Percentiles rank a stretch among this genome's conserved stretches.
Conservation (phyloP, 2,797 vertebrate genomes). For the Myotis pilosus region DNA sequence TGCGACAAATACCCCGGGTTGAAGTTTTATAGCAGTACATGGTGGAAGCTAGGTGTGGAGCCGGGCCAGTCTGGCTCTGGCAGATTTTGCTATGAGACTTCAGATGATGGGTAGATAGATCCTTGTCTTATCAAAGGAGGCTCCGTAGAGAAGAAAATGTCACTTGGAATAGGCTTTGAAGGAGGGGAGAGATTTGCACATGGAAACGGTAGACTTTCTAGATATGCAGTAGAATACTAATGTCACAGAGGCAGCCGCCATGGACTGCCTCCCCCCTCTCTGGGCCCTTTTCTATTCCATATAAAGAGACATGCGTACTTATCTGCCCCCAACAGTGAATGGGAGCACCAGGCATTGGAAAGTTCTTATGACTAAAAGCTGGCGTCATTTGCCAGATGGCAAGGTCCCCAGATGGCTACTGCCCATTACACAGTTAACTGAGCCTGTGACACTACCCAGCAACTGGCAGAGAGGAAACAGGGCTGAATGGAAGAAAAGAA, state of each 20-base stretch:
- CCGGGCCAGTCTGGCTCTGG: too few species aligned
- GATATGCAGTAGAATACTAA: not conserved
- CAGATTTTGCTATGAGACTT: not conserved
- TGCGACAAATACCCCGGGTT: not conserved
- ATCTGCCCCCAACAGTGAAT: not conserved
- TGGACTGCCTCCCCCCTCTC: not conserved
- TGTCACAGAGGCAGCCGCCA: not conserved
- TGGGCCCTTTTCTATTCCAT: not conserved
- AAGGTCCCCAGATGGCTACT: not conserved
- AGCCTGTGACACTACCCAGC: not conserved
- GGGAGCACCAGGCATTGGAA: not conserved
- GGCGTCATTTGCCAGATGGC: not conserved
- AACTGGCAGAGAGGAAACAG: not conserved
- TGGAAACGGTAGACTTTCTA: not conserved
- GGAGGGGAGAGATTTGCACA: not conserved
- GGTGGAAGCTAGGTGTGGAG: not conserved
- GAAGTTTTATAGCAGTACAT: not conserved
- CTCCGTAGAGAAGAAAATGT: not conserved
- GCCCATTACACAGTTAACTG: not conserved
- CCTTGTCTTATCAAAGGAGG: not conserved
- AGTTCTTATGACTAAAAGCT: not conserved
- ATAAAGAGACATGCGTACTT: not conserved
- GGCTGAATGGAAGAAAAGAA: not conserved
- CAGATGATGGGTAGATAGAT: not conserved
- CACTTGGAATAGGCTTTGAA: not conserved